Conservation (phyloP, 2,797 vertebrate genomes). For the Oreochromis grahami region DNA sequence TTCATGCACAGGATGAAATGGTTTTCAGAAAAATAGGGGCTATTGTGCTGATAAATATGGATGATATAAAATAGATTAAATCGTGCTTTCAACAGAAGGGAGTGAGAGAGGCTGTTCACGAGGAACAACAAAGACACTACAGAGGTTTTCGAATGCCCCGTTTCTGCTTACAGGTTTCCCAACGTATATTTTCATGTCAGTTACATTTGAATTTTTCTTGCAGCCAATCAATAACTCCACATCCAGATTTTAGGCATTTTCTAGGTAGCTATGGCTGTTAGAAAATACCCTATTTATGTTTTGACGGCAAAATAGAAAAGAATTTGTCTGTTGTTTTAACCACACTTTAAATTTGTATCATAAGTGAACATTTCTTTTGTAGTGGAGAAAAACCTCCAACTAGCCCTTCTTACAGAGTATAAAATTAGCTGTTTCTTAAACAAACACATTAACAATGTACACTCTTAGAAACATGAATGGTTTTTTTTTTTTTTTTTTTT, state of each 20-base stretch:
- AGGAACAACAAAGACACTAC: not conserved
- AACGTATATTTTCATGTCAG: not conserved
- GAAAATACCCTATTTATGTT: not conserved
- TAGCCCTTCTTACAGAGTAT: not conserved
- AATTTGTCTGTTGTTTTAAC: not conserved
- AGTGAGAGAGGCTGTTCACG: not conserved
- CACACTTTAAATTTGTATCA: not conserved
- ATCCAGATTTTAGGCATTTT: not conserved
- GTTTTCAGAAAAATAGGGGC: not conserved
- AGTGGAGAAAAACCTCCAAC: not conserved
- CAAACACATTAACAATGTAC: not conserved
- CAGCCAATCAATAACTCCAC: not conserved
- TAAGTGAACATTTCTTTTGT: not conserved
- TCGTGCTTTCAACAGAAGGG: not conserved
- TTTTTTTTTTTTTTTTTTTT: too few relatives aligned
- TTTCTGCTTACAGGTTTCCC: not conserved
- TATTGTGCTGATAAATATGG: conserved; percentile 43
- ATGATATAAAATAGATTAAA: conserved; percentile 26
- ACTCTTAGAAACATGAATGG: not conserved
- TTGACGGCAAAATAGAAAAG: not conserved
- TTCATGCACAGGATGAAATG: conserved; percentile 24
- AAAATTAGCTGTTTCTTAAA: not conserved
- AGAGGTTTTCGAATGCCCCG: not conserved
- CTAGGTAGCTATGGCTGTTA: not conserved
- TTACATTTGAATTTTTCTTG: not conserved